Conservation (phyloP, 2,888 invertebrate genomes). For the Belgica antarctica region DNA sequence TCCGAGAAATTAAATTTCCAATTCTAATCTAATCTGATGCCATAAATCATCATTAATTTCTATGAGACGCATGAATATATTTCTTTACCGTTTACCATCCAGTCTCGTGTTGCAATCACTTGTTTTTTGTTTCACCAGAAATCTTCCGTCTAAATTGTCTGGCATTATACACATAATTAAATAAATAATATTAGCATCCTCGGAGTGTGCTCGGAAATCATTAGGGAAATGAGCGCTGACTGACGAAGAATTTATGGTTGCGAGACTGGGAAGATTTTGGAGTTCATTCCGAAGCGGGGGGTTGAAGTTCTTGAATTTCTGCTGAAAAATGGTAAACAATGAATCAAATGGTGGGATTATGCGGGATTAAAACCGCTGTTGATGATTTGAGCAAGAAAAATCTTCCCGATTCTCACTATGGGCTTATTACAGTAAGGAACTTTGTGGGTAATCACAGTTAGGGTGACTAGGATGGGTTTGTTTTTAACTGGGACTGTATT, state of each 20-base stretch:
- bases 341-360: not conserved
- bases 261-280: not conserved
- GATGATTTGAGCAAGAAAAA: not conserved
- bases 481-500: no score
- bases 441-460: no score
- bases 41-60: slow-evolving; percentile 44
- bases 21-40: slow-evolving; percentile 44
- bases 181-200: slow-evolving; percentile 42
- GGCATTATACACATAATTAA: slow-evolving; percentile 43
- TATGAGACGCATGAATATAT: slow-evolving; percentile 42
- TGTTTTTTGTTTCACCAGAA: slow-evolving; percentile 26
- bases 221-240: slow-evolving; percentile 36
- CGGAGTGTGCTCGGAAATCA: slow-evolving; percentile 31
- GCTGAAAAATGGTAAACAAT: not conserved
- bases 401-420: no score
- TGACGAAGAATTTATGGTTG: slow-evolving; percentile 11
- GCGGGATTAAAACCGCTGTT: not conserved
- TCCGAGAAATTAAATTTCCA: slow-evolving; percentile 43
- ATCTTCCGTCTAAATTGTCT: slow-evolving; percentile 37
- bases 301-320: not conserved
- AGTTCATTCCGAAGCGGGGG: not conserved
- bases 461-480: no score
- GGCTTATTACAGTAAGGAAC: no score
- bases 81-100: slow-evolving; percentile 5
- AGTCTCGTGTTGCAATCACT: slow-evolving; percentile 4